Evolutionary conservation across 2,888 invertebrate species (phyloP).

Genomic region (Torymus texanus): DNA sequence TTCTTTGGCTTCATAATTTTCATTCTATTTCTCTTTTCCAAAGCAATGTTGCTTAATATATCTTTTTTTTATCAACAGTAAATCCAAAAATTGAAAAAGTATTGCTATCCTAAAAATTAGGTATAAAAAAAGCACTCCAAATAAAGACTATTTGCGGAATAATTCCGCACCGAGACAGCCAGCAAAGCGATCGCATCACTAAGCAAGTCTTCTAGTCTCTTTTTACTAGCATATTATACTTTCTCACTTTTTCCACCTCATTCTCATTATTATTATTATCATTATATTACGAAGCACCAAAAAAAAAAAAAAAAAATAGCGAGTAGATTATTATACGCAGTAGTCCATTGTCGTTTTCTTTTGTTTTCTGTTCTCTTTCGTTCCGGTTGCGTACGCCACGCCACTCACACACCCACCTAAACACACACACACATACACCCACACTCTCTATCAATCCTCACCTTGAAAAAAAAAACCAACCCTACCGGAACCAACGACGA

Average conservation of each 20-base stretch:
- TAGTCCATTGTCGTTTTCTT: slow-evolving; percentile 64
- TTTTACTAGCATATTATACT: background rate
- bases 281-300: slow-evolving; percentile 36
- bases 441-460: slow-evolving; percentile 34
- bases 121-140: background rate
- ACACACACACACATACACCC: background rate
- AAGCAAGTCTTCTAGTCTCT: slow-evolving; percentile 44
- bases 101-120: too few relatives aligned
- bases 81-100: too few relatives aligned
- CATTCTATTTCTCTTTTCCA: too few relatives aligned
- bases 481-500: background rate
- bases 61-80: too few relatives aligned
- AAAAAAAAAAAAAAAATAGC: slow-evolving; percentile 25
- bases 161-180: slow-evolving; percentile 17
- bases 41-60: too few relatives aligned
- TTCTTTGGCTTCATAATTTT: too few relatives aligned
- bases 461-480: slow-evolving; percentile 9
- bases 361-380: slow-evolving; percentile 57
- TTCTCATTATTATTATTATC: slow-evolving; percentile 8
- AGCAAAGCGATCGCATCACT: slow-evolving; percentile 51
- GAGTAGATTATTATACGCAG: background rate
- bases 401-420: too few relatives aligned
- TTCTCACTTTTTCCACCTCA: background rate
- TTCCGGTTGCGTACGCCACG: slow-evolving; percentile 38
- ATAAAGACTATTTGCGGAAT: slow-evolving; percentile 47